Evolutionary conservation across 2,888 invertebrate genomes (phyloP).

Genomic region (Acheta domesticus): DNA sequence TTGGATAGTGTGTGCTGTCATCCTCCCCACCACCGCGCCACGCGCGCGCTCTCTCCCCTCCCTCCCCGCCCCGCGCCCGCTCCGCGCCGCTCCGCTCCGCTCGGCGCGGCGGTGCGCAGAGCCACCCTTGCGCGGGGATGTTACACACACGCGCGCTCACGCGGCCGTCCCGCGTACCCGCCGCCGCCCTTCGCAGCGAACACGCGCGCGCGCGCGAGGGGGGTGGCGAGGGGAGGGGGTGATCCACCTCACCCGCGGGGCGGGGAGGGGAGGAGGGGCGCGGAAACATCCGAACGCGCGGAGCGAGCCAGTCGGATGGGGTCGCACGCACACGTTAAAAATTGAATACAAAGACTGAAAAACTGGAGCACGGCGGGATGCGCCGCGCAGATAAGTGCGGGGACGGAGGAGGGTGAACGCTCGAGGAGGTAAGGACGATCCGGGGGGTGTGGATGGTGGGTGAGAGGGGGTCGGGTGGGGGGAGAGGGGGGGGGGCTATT

Average conservation of each 20-base stretch:
- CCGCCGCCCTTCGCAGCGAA: too few species aligned
- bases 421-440: not conserved
- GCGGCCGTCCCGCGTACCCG: not conserved
- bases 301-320: too few species aligned
- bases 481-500: not conserved
- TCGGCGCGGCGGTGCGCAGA: too few species aligned
- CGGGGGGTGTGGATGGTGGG: not conserved
- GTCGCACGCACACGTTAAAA: not conserved
- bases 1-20: not conserved
- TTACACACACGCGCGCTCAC: not conserved
- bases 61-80: not conserved
- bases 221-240: not conserved
- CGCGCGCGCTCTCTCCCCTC: not conserved
- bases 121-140: too few species aligned
- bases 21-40: not conserved
- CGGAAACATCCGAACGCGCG: not conserved
- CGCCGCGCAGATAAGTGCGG: not conserved
- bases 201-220: not conserved
- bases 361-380: slow-evolving; percentile 4
- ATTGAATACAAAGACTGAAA: slow-evolving; percentile 18
- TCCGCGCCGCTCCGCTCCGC: not conserved
- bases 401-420: not conserved
- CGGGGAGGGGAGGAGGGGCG: not conserved
- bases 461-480: not conserved
- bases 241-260: not conserved